Base-by-base conservation (phyloP, 92 coral and sea anemone genomes). In the Zoanthus sociatus region DNA sequence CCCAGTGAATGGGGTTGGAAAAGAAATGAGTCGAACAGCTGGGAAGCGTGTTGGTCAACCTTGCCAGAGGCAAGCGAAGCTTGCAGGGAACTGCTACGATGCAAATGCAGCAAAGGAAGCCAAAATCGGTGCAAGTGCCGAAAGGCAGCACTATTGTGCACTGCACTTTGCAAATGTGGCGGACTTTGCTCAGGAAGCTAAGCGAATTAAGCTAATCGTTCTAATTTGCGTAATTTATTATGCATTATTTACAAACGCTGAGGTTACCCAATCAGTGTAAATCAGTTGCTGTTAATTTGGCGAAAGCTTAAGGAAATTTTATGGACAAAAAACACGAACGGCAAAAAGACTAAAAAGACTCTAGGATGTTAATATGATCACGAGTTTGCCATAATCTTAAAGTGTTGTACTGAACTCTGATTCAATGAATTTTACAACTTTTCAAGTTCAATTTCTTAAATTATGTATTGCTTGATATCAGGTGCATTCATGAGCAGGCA, bases 61-160 rank as follows among this genome's bases (percentile, higher is more conserved):
- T 89, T 92, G 31, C 93, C 88, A 1, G 93, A 92, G 60, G 95
- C 83, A 17, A 73, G 87, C 11, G 21, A 70, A 32, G 81, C 95
- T 47, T 92, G 92, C 67, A 64, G 90, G 33, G 89, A 92, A 61
- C 89, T 87, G 42, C 33, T 92, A 20, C 83, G 76, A 32, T 92
- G 95, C 55, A 83, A 89, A 5, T 92, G 91, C 90, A 92, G 83
- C 68, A 92, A 92, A 66, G 89, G 93, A 13, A 90, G 93, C 79
- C 83, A 79, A 50, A 78, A 79, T 21, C 86, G 75, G 37, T 90
- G 92, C 83, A 86, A 78, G 30, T 91, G 92, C 30, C 82, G 51
- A 15, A 83, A 88, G 64, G 94, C 91, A 55, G 78, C 82, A 64
- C 88, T 92, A n/a, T 78, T 74, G 70, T 86, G 87, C 88, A 89